Evolutionary conservation across 1,140 invertebrate species (phyloP), one percentile per base, ranked within the genome.

Genomic region (Papilio machaon): DNA sequence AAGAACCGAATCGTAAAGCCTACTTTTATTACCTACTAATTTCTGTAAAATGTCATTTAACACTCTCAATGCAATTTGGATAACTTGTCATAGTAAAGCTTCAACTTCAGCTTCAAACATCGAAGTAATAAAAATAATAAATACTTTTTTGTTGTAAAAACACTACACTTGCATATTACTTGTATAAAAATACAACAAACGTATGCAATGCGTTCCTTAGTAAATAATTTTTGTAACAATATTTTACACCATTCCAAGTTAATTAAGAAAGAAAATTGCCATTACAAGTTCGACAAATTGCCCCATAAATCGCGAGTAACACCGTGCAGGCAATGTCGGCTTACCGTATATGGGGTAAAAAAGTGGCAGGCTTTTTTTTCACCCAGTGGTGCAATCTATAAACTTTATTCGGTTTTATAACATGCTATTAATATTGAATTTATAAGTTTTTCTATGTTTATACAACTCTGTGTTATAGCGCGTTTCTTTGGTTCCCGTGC

Each of bases 251-350:
- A 38, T 82, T 82, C 80, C 64, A 54, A 80, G 60, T 82, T 84
- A 80, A 82, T 84, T 84, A 84, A 81, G 73, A 80, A 78, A 80
- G 83, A 84, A 84, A 84, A 80, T 84, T 79, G 81, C 73, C 82
- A 85, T 73, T 81, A 82, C 60, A 64, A 30, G 30, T 47, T 46
- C 80, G 78, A 84, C 78, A 83, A 84, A 86, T 83, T 84, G 81
- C 81, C 23, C 79, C 73, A 86, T 86, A 86, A 86, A 86, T 86
- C 74, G 73, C 60, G 15, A 75, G 80, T 58, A 52, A 83, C 81
- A 76, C 60, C 49, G 79, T 52, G 35, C 49, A 81, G 73, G 76
- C 82, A 77, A 80, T 77, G 83, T 76, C 80, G 80, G 84, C 78
- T 81, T 70, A 81, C 73, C 80, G 38, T 81, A 76, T 81, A 81